Evolutionary conservation across 2,113 vertebrate genomes (phyloP), one percentile per base, ranked within the genome.

Genomic region (Maccullochella peelii): DNA sequence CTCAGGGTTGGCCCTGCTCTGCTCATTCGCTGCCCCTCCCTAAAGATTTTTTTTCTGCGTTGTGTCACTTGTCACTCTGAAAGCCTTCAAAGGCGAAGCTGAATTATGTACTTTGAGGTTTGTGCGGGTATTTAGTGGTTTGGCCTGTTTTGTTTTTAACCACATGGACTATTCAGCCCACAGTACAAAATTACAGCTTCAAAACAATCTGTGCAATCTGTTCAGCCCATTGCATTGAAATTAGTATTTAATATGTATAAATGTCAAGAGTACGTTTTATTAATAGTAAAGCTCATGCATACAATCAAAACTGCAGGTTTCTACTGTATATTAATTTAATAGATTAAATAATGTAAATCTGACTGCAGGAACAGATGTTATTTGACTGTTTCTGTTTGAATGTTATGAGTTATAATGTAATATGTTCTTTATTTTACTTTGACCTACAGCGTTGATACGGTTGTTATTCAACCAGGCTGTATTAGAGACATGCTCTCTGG

Each of bases 1-100:
- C 71, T 47, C 8, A 33, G 50, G 67, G 40, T 67, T 9, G 59
- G 67, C n/a, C 36, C 3, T 18, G 8, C 49, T 70, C 30, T 5
- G 33, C 15, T 78, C 55, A 12, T 55, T 38, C 52, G 1, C n/a
- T 25, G 59, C 61, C 80, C 57, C 80, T 88, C 80, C 70, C 75
- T 62, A 5, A 27, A 68, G 73, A 40, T 73, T 61, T 67, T 73
- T 84, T 71, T 78, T 18, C 73, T 93, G 86, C 52, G 14, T 85
- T 84, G 85, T 94, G 93, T 93, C 86, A 86, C 82, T 91, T 91
- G 90, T 92, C 87, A 83, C 76, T 83, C 73, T 78, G 72, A 70
- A 47, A 87, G 44, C 73, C 86, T 88, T 91, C 87, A 89, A 89
- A 93, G 88, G 59, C 57, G 15, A 38, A 75, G 73, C 63, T 88